Evolutionary conservation across 2,888 invertebrate species (phyloP), one percentile per base, ranked within the genome.

Genomic region (Anarsia innoxiella): DNA sequence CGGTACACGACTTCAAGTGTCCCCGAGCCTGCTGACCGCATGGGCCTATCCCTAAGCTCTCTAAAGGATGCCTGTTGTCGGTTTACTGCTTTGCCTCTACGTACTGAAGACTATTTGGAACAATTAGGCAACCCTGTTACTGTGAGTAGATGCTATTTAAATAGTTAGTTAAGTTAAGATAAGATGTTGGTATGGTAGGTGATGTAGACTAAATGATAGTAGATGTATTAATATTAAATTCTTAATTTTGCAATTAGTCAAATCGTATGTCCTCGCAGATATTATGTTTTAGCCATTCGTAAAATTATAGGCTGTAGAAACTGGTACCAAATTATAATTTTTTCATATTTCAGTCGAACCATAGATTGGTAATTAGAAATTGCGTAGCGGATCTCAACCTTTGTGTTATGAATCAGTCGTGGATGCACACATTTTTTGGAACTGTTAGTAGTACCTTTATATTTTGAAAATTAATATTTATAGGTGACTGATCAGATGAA

Each of bases 341-440:
- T 19, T 5, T 19, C 19, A 5, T 8, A 9, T 32, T 32, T 32
- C 66, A 84, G 83, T 80, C 79, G 23, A 65, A 72, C 16, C 55
- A 66, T 2, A 74, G 55, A 46, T 55, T 83, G 12, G 49, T 74
- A 36, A 60, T 75, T 33, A 84, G 72, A 59, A 85, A 77, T 45
- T 84, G 73, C 46, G 73, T 72, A 25, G 82, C 78, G 34, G 84
- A 75, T 52, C 76, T 71, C 56, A 72, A 65, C 56, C 64, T 80
- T 40, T 74, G 70, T 40, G 82, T 76, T 37, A 77, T 79, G 82
- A 76, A 78, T 50, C 79, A 78, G 53, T 71, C 51, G 41, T 83
- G 83, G 83, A 78, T 82, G 76, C 76, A 71, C 43, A 84, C 83
- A 4, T 83, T 83, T 51, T 83, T 84, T 59, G 83, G 83, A 2